These are phyloP conservation scores for Tenebrosternarchus preto DNA, from an alignment of 2,113 vertebrate genomes.

Conservation along the genomic window DNA sequence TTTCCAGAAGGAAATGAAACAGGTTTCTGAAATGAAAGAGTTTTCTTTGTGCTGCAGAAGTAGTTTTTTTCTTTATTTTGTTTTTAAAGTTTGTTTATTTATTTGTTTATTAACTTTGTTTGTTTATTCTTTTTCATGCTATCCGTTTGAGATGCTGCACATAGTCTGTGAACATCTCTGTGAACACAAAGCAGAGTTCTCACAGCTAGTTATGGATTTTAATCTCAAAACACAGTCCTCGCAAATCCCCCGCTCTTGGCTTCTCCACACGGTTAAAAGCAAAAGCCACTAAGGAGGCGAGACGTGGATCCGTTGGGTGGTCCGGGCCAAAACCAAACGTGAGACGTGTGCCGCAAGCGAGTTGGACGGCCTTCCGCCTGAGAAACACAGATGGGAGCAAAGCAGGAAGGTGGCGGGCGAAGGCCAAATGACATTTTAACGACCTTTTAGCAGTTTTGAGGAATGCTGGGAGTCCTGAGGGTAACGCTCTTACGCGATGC, in stretches of 20 bases:
- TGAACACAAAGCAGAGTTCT: conserved; percentile 3
- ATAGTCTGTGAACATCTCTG: neutral
- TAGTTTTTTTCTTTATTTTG: neutral
- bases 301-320: neutral
- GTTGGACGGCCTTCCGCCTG: conserved; percentile 8
- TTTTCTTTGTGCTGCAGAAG: neutral
- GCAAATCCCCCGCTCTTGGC: neutral
- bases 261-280: conserved; percentile 9
- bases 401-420: neutral
- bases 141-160: neutral
- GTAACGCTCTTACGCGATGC: neutral
- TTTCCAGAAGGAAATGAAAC: neutral
- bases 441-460: neutral
- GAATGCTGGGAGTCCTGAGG: neutral
- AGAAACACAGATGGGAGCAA: neutral
- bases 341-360: neutral
- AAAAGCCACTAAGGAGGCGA: neutral
- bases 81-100: too few relatives aligned
- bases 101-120: neutral
- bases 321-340: neutral
- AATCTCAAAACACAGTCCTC: conserved; percentile 1
- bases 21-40: neutral
- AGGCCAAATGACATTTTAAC: conserved; percentile 7
- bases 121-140: neutral
- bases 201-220: conserved; percentile 19